Evolutionary conservation across 2,888 invertebrate species (phyloP).

Genomic region (Linyphia triangularis): DNA sequence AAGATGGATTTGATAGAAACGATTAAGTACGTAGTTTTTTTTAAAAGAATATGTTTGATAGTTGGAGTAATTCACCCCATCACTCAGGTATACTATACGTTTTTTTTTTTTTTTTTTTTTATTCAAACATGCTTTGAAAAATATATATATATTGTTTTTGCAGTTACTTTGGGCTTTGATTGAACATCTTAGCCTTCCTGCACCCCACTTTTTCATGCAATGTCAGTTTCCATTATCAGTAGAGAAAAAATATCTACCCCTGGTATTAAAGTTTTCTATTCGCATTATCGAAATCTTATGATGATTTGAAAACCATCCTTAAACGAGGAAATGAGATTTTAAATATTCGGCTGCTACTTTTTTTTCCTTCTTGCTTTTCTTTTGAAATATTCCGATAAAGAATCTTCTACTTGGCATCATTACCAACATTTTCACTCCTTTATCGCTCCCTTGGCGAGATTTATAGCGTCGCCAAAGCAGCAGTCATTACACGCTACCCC

Average conservation of each 20-base stretch:
- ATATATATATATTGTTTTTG: too few species aligned
- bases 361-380: not conserved
- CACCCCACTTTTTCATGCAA: not conserved
- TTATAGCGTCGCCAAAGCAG: constrained; percentile 23
- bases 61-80: too few species aligned
- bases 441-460: not conserved
- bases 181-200: not conserved
- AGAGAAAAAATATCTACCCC: not conserved
- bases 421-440: not conserved
- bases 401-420: not conserved
- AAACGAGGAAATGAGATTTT: not conserved
- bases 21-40: too few species aligned
- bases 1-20: too few species aligned
- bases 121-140: too few species aligned
- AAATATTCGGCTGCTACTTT: not conserved
- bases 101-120: too few species aligned
- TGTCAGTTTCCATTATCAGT: not conserved
- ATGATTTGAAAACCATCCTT: constrained; percentile 1
- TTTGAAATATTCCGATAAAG: not conserved
- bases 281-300: constrained; percentile 3
- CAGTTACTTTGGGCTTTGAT: not conserved
- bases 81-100: too few species aligned
- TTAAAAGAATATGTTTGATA: too few species aligned
- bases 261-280: not conserved
- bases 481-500: constrained; percentile 45